Percentiles rank a stretch among this genome's conserved stretches.
phyloP scores from a whole-genome alignment of 92 coral and sea anemone genomes.

The Umimayanthus kanabou region DNA sequence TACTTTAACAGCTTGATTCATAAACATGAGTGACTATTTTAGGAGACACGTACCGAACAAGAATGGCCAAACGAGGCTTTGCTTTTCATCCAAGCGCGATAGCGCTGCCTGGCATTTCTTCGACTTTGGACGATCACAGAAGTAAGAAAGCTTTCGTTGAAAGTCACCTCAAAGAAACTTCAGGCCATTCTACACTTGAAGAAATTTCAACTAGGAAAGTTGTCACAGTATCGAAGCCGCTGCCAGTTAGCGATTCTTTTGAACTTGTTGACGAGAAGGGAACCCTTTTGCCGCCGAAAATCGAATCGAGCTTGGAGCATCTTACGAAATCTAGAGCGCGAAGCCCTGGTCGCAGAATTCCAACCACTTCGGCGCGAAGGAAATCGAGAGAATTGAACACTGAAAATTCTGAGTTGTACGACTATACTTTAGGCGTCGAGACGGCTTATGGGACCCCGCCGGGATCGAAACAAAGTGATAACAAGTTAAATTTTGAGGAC shows the following conservation, averaged over 20 bases:
- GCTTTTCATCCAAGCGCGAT: slow-evolving; percentile 59
- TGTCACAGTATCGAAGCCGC: background rate
- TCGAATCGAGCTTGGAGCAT: slow-evolving; percentile 57
- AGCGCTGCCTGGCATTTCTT: slow-evolving; percentile 66
- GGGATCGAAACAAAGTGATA: background rate
- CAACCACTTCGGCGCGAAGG: slow-evolving; percentile 62
- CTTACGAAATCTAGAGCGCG: slow-evolving; percentile 83
- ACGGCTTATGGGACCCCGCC: slow-evolving; percentile 15
- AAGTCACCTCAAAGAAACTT: background rate
- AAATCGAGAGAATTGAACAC: slow-evolving; percentile 35
- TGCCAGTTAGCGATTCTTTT: slow-evolving; percentile 22
- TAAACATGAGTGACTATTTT: slow-evolving; percentile 36
- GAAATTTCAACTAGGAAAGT: background rate
- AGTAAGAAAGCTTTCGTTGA: slow-evolving; percentile 1
- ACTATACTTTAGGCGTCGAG: slow-evolving; percentile 38
- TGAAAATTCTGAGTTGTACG: slow-evolving; percentile 22
- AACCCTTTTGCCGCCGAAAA: slow-evolving; percentile 58
- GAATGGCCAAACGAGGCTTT: slow-evolving; percentile 54
- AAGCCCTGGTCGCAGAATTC: slow-evolving; percentile 71
- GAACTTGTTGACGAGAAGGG: slow-evolving; percentile 65
- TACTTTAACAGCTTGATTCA: slow-evolving; percentile 30
- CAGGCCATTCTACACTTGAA: background rate
- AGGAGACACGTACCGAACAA: slow-evolving; percentile 20
- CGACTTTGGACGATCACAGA: background rate
- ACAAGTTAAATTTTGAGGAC: background rate